These are phyloP conservation scores for Cerastis leucographa DNA, from an alignment of 2,888 invertebrate species.

Conservation along the genomic window DNA sequence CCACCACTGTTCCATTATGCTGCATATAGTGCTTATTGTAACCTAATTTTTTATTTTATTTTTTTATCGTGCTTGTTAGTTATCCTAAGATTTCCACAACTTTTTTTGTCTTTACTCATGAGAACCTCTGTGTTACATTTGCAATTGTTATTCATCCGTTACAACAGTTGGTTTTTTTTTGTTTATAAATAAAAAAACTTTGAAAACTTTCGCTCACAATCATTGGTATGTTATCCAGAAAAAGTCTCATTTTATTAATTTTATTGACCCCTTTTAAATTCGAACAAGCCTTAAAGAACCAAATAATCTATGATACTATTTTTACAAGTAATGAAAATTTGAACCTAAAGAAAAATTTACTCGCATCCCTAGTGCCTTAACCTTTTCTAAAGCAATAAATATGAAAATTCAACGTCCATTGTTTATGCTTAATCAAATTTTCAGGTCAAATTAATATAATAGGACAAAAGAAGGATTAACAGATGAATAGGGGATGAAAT, in stretches of 20 bases:
- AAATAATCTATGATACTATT: not conserved
- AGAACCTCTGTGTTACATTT: too few relatives aligned
- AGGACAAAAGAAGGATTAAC: slow-evolving; percentile 52
- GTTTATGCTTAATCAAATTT: slow-evolving; percentile 48
- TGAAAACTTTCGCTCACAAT: not conserved
- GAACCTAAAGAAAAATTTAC: not conserved
- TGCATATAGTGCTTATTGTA: too few relatives aligned
- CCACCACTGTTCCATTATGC: too few relatives aligned
- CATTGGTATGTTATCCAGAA: not conserved
- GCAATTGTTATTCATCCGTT: too few relatives aligned
- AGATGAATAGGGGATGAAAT: slow-evolving; percentile 38
- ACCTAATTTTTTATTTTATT: too few relatives aligned
- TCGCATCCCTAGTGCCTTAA: not conserved
- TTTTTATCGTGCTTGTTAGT: too few relatives aligned
- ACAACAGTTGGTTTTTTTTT: too few relatives aligned
- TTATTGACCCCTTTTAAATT: not conserved
- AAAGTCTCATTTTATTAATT: not conserved
- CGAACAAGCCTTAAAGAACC: not conserved
- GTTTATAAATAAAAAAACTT: too few relatives aligned
- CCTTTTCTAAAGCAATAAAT: slow-evolving; percentile 38
- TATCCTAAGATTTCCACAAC: too few relatives aligned
- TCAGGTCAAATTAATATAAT: slow-evolving; percentile 54
- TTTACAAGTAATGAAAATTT: not conserved
- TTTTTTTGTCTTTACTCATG: too few relatives aligned
- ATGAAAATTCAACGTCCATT: slow-evolving; percentile 43